A percentile compares a stretch with the other conserved stretches of the same genome.
These are phyloP conservation scores for Pangasianodon hypophthalmus DNA, from an alignment of 2,113 vertebrate species.

Conservation along the genomic window DNA sequence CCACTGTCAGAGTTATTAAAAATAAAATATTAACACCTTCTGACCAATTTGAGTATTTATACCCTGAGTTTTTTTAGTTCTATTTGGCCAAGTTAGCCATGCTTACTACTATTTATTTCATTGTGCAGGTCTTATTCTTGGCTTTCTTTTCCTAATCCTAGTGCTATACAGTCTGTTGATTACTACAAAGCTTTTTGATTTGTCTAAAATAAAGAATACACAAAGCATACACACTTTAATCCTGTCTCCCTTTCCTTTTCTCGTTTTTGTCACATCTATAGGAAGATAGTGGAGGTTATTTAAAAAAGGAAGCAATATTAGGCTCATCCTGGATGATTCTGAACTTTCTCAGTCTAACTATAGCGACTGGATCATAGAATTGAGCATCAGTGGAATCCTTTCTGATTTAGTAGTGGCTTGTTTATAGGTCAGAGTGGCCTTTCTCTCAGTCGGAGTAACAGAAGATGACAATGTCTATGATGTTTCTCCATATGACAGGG, in stretches of 20 bases:
- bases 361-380: neutral
- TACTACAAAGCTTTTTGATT: neutral
- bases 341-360: neutral
- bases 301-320: neutral
- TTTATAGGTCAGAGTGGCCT: conserved; percentile 6
- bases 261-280: neutral
- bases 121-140: neutral
- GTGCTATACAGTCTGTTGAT: neutral
- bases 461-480: neutral
- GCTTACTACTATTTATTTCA: neutral
- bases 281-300: neutral
- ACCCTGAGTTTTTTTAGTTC: neutral
- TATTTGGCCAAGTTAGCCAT: neutral
- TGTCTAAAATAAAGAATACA: neutral
- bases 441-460: neutral
- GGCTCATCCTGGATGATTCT: neutral
- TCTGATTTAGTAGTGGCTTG: neutral
- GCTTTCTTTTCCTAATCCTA: neutral
- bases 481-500: neutral
- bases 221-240: neutral
- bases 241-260: neutral
- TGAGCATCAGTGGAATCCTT: neutral
- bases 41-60: neutral
- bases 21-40: neutral
- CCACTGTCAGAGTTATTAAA: no score